A percentile compares a stretch with the other conserved stretches of the same genome.
phyloP scores from a whole-genome alignment of 2,888 invertebrate genomes.

The Spisula subtruncata region DNA sequence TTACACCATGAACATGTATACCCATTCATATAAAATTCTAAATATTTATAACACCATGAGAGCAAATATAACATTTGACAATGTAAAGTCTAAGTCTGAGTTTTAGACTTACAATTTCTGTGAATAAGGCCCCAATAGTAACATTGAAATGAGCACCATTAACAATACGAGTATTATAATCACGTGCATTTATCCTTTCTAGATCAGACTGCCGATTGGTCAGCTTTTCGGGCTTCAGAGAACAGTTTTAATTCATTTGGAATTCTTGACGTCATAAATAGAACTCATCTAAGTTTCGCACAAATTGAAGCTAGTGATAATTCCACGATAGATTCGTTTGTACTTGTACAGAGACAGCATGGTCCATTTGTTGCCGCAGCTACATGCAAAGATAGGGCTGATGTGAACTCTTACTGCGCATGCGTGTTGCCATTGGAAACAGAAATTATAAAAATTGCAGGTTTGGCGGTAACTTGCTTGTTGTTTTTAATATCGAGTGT shows the following conservation, averaged over 20 bases:
- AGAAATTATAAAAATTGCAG: not conserved
- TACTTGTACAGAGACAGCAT: constrained; percentile 74
- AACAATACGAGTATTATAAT: too few relatives aligned
- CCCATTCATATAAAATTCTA: too few relatives aligned
- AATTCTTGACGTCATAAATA: constrained; percentile 73
- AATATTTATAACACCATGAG: too few relatives aligned
- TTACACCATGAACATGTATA: too few relatives aligned
- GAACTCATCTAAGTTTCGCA: constrained; percentile 77
- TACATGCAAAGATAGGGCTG: constrained; percentile 39
- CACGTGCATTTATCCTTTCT: not conserved
- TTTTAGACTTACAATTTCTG: too few relatives aligned
- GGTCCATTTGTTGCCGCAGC: constrained; percentile 66
- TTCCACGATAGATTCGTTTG: constrained; percentile 74
- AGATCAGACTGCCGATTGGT: constrained; percentile 71
- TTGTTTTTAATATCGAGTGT: not conserved
- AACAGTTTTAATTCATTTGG: constrained; percentile 57
- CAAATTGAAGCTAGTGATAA: constrained; percentile 65
- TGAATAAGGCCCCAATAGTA: too few relatives aligned
- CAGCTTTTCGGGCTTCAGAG: constrained; percentile 69
- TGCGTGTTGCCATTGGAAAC: not conserved
- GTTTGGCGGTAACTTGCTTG: not conserved
- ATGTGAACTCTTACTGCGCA: not conserved
- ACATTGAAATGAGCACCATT: too few relatives aligned
- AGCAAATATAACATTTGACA: too few relatives aligned
- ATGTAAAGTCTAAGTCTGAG: too few relatives aligned